These are phyloP conservation scores for Pyralis farinalis DNA, from an alignment of 2,888 invertebrate genomes.

Conservation along the genomic window DNA sequence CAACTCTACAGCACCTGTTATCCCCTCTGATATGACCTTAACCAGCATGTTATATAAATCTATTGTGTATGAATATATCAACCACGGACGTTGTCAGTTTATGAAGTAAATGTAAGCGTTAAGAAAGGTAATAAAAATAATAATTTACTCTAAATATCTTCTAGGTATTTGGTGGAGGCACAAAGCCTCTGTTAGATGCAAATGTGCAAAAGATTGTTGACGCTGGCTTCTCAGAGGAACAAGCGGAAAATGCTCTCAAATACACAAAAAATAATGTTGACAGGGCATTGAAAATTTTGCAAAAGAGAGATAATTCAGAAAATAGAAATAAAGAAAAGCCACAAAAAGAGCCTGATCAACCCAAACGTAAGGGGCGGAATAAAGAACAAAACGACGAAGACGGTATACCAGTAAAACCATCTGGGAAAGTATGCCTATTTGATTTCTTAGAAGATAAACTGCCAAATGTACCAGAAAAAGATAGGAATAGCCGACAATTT, in stretches of 20 bases:
- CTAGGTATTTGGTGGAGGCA: slow-evolving; percentile 83
- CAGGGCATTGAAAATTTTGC: slow-evolving; percentile 84
- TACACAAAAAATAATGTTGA: slow-evolving; percentile 87
- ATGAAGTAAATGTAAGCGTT: no score
- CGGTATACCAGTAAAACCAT: slow-evolving; percentile 85
- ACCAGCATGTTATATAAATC: no score
- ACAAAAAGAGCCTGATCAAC: slow-evolving; percentile 59
- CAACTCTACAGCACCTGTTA: no score
- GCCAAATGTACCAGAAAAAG: slow-evolving; percentile 78
- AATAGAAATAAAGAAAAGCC: slow-evolving; percentile 65
- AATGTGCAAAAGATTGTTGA: slow-evolving; percentile 90
- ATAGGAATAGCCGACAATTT: slow-evolving; percentile 49
- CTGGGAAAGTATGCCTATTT: slow-evolving; percentile 89
- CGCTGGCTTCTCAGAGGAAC: slow-evolving; percentile 88
- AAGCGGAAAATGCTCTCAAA: slow-evolving; percentile 87
- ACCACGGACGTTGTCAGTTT: no score
- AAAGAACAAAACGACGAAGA: slow-evolving; percentile 77
- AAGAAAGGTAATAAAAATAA: no score
- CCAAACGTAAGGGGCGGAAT: slow-evolving; percentile 71
- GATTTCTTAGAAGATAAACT: slow-evolving; percentile 92
- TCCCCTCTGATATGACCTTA: no score
- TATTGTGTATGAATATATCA: no score
- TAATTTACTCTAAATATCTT: slow-evolving; percentile 24
- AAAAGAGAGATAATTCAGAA: slow-evolving; percentile 77
- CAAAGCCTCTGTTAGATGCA: slow-evolving; percentile 85